Evolutionary conservation across 2,797 vertebrate species (phyloP).

Genomic region (Amblyraja radiata): DNA sequence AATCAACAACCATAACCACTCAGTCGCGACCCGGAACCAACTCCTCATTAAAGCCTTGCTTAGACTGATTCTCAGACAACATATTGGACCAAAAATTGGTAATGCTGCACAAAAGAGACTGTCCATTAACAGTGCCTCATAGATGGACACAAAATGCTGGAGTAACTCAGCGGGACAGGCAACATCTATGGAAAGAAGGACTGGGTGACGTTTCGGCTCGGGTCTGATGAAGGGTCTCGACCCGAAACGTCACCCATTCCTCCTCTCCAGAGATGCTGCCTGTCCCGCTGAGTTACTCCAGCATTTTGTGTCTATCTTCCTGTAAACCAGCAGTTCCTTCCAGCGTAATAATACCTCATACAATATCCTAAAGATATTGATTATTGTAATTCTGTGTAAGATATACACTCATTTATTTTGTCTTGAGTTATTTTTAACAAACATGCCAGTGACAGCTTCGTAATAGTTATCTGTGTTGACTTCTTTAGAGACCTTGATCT

Average conservation of each 20-base stretch:
- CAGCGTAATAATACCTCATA: too few relatives aligned
- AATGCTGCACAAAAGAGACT: not conserved
- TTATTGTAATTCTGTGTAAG: not conserved
- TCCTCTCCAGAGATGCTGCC: too few relatives aligned
- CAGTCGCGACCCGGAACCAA: not conserved
- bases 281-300: too few relatives aligned
- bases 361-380: not conserved
- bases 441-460: not conserved
- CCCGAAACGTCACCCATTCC: too few relatives aligned
- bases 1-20: not conserved
- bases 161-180: too few relatives aligned
- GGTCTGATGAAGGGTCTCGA: too few relatives aligned
- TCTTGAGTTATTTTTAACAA: not conserved
- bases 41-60: not conserved
- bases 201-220: too few relatives aligned
- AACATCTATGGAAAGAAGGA: too few relatives aligned
- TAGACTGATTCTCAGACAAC: not conserved
- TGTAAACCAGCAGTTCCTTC: too few relatives aligned
- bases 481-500: not conserved
- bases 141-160: not conserved
- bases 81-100: not conserved
- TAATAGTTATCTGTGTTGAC: not conserved
- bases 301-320: too few relatives aligned
- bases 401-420: not conserved
- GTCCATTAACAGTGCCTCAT: not conserved